Evolutionary conservation across 2,797 vertebrate genomes (phyloP).

Genomic region (Acrossocheilus fasciatus): DNA sequence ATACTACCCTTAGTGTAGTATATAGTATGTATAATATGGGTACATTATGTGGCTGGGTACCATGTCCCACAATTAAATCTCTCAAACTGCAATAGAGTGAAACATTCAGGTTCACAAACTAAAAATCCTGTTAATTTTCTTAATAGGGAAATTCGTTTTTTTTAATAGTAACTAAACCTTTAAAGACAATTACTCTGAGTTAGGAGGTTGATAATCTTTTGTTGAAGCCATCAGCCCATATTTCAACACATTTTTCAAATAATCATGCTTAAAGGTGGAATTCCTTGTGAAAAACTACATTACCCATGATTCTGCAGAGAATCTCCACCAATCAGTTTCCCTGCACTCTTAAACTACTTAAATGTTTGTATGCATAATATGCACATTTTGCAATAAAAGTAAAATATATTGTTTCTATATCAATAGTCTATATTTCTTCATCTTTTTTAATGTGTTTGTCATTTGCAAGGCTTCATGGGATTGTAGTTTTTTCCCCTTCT

Average conservation of each 20-base stretch:
- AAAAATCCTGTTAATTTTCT: neutral
- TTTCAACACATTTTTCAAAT: neutral
- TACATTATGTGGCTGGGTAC: neutral
- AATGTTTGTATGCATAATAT: neutral
- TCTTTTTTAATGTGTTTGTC: neutral
- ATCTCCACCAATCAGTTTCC: neutral
- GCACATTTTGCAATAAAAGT: neutral
- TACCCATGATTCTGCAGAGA: neutral
- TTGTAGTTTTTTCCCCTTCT: neutral
- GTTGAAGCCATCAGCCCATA: neutral
- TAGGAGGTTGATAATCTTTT: neutral
- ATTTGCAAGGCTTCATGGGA: neutral
- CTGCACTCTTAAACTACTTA: neutral
- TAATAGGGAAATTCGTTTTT: neutral
- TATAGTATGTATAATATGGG: neutral
- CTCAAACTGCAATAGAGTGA: neutral
- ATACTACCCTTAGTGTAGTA: slow-evolving; percentile 1
- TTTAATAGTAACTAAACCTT: slow-evolving; percentile 1
- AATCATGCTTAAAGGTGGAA: neutral
- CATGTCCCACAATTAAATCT: neutral
- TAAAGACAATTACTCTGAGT: neutral
- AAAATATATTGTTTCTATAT: neutral
- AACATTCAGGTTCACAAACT: neutral
- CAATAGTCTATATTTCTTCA: neutral
- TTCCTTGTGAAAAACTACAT: neutral